Evolutionary conservation across 1,140 invertebrate genomes (phyloP).

Genomic region (Bombus confusus): DNA sequence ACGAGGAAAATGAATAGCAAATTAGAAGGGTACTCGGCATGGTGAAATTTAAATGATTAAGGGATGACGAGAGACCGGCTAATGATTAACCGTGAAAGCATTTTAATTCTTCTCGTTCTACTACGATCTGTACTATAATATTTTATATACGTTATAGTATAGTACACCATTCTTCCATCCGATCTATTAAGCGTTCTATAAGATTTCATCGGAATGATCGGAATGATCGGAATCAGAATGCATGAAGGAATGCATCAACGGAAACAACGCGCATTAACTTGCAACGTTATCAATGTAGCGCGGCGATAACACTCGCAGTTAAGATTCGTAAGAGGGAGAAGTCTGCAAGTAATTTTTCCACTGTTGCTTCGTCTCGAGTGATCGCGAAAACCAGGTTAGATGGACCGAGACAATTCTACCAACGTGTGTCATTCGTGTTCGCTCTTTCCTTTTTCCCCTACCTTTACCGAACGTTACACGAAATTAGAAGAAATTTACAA

Average conservation of each 20-base stretch:
- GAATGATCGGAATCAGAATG: too few relatives aligned
- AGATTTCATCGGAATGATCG: too few relatives aligned
- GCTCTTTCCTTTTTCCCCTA: not conserved
- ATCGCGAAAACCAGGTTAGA: not conserved
- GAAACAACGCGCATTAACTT: not conserved
- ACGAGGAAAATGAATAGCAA: constrained; percentile 70
- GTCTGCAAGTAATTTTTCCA: not conserved
- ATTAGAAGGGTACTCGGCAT: not conserved
- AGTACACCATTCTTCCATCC: too few relatives aligned
- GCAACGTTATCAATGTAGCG: not conserved
- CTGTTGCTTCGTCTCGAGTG: not conserved
- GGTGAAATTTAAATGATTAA: not conserved
- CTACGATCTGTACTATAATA: too few relatives aligned
- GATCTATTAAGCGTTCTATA: too few relatives aligned
- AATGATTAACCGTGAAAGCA: too few relatives aligned
- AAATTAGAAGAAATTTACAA: not conserved
- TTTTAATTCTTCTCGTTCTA: too few relatives aligned
- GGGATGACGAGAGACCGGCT: too few relatives aligned
- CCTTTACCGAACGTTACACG: not conserved
- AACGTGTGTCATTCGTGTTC: not conserved
- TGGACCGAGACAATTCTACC: not conserved
- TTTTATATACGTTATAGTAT: too few relatives aligned
- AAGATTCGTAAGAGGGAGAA: not conserved
- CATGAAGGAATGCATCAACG: not conserved
- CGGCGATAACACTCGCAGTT: not conserved